Evolutionary conservation across 2,888 invertebrate species (phyloP), one percentile per base, ranked within the genome.

Genomic region (Drosophila fungiperda): DNA sequence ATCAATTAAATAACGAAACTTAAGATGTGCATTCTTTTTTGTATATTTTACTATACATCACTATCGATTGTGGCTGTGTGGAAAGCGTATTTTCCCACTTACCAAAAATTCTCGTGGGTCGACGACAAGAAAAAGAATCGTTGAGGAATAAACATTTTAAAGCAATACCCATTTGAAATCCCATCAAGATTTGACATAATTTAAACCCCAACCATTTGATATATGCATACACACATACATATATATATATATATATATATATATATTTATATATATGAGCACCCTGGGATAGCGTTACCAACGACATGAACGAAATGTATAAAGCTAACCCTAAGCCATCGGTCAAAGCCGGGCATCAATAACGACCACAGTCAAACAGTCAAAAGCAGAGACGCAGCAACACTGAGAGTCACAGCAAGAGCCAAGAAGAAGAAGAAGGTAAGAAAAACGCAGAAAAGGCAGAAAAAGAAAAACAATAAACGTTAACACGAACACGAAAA

Each of bases 401-500:
- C 61, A 58, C 59, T 67, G 59, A 63, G 62, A 79, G 53, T 54
- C 50, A 40, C 72, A 59, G 69, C 40, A 29, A 54, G 58, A 59
- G 35, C 29, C 73, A 35, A 23, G 23, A 11, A 52, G 52, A 12
- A n/a, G 72, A 58, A 59, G 49, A 75, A 67, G 78, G 63, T 48
- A 78, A 75, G 70, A 62, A 68, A 83, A 73, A 78, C 75, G 83
- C 71, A 70, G 67, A 72, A 74, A 68, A 71, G 73, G 76, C 82
- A 88, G 84, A 85, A 82, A 88, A 87, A 85, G 83, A 89, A 86
- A 90, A 89, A 90, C 90, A 87, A 90, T 90, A 90, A 86, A 86
- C 89, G 86, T 89, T 89, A 89, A 89, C 90, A 90, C 87, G 89
- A 89, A 90, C 87, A 87, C 89, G 87, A 87, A 87, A 89, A 87